Evolutionary conservation across 1,140 invertebrate genomes (phyloP).

Genomic region (Vanessa atalanta): DNA sequence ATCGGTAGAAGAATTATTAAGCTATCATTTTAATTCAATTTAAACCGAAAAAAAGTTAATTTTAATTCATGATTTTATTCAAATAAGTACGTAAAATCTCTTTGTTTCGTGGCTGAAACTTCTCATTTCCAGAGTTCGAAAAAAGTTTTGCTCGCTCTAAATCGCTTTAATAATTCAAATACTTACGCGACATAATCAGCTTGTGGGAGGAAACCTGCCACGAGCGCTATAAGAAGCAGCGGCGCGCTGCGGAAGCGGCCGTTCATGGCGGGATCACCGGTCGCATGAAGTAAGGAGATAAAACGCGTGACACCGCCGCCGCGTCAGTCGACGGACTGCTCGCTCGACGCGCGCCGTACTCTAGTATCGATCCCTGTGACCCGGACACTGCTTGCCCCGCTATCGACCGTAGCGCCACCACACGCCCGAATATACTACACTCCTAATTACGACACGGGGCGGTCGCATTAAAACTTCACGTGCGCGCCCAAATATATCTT

Average conservation of each 20-base stretch:
- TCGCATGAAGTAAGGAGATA: constrained; percentile 50
- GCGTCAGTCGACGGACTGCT: constrained; percentile 57
- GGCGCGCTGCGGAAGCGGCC: constrained; percentile 61
- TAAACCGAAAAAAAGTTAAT: neutral
- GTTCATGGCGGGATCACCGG: constrained; percentile 58
- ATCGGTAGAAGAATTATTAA: neutral
- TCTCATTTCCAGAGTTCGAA: neutral
- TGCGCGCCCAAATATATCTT: constrained; percentile 5
- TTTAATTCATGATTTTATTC: neutral
- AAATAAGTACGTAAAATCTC: neutral
- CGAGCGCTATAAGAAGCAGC: constrained; percentile 59
- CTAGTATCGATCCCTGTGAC: constrained; percentile 60
- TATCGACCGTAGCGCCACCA: constrained; percentile 66
- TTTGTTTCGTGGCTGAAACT: constrained; percentile 9
- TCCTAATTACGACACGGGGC: constrained; percentile 57
- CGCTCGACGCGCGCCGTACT: constrained; percentile 15
- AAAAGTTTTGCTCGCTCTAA: constrained; percentile 13
- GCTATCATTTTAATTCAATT: neutral
- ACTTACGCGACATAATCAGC: constrained; percentile 72
- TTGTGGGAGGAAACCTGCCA: constrained; percentile 64
- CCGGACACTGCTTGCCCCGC: constrained; percentile 65
- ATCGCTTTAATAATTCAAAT: constrained; percentile 20
- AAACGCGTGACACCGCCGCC: constrained; percentile 46
- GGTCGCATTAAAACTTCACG: constrained; percentile 62
- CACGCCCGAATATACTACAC: constrained; percentile 48